These are phyloP conservation scores for Scleropages formosus DNA, from an alignment of 2,797 vertebrate genomes.

Conservation along the genomic window DNA sequence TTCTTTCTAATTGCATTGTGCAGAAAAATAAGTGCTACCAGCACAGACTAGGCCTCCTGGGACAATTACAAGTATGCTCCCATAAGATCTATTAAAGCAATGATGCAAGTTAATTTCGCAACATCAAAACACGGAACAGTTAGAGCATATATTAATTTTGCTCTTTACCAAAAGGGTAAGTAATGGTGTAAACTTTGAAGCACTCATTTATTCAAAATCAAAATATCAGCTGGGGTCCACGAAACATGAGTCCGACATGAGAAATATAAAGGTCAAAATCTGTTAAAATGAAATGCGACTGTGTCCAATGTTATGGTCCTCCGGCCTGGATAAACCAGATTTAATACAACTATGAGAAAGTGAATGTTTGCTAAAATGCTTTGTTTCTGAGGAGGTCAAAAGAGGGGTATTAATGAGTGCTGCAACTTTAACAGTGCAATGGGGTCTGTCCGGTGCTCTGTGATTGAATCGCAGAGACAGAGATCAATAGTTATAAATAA, in stretches of 20 bases:
- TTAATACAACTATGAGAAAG: neutral
- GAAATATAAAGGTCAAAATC: no score
- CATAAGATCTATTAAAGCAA: conserved; percentile 1
- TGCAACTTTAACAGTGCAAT: neutral
- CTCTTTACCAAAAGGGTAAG: conserved; percentile 1
- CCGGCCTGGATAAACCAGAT: no score
- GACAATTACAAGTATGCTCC: neutral
- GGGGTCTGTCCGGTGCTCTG: neutral
- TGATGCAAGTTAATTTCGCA: neutral
- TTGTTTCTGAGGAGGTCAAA: neutral
- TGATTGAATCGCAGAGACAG: conserved; percentile 21
- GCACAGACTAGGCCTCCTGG: neutral
- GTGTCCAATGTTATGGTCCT: no score
- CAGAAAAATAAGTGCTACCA: conserved; percentile 6
- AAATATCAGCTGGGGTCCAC: neutral
- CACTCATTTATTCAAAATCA: no score
- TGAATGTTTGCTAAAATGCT: neutral
- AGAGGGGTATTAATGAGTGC: neutral
- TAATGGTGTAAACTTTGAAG: no score
- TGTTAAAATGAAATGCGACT: no score
- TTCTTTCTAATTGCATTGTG: neutral
- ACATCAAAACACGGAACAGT: neutral
- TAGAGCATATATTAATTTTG: conserved; percentile 16
- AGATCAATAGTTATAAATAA: conserved; percentile 28
- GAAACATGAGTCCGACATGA: no score